These are phyloP conservation scores for Alectoris magna DNA, from an alignment of 2,797 vertebrate species.

Conservation along the genomic window DNA sequence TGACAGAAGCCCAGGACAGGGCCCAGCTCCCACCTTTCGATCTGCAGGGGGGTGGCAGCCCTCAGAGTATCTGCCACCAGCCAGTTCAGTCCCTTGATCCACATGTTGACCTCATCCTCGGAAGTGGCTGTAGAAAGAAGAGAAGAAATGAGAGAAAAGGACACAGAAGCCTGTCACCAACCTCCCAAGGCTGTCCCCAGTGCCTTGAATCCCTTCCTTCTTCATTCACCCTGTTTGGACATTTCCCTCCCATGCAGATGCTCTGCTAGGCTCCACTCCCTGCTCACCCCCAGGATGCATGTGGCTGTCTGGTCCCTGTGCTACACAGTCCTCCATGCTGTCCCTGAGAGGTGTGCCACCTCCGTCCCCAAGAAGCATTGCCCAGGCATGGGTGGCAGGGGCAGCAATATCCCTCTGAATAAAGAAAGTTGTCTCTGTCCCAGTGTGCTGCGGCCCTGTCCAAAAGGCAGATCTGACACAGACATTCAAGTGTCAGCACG, in stretches of 20 bases:
- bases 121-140: constrained; percentile 86
- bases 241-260: rapidly evolving
- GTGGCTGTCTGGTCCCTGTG: not conserved
- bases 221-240: not conserved
- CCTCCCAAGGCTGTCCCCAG: not conserved
- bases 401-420: not conserved
- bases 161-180: not conserved
- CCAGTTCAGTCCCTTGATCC: constrained; percentile 95
- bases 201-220: not conserved
- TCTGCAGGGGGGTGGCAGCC: constrained; percentile 94
- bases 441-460: not conserved
- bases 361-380: not conserved
- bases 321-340: not conserved
- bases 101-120: constrained; percentile 97
- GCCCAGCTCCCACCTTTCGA: constrained; percentile 86
- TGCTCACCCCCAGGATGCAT: rapidly evolving
- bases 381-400: not conserved
- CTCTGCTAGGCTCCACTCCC: not conserved
- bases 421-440: not conserved
- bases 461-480: not conserved
- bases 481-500: not conserved
- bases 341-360: rapidly evolving
- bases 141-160: not conserved
- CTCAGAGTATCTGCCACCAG: constrained; percentile 91
- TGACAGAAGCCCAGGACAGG: not conserved